Percentiles rank a stretch among this genome's conserved stretches.
Evolutionary conservation across 2,888 invertebrate species (phyloP).

Genomic region (Dynastes tityus): DNA sequence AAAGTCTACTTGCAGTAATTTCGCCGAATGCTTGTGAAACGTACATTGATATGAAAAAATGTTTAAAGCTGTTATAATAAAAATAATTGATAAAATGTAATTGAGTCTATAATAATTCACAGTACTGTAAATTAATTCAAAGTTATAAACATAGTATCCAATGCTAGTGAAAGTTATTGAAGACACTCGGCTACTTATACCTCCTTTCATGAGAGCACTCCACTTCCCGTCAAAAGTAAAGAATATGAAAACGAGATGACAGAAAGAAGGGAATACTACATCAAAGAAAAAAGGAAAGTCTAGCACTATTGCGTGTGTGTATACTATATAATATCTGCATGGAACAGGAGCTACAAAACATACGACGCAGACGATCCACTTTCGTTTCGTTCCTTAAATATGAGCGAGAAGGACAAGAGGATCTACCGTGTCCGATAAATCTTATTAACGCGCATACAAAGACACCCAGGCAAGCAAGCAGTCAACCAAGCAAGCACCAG

Average conservation of each 20-base stretch:
- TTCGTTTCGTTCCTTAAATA: background rate
- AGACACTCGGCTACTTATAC: slow-evolving; percentile 10
- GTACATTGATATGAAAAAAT: no score
- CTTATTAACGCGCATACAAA: slow-evolving; percentile 32
- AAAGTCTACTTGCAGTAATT: no score
- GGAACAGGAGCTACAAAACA: background rate
- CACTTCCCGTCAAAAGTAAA: background rate
- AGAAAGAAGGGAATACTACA: background rate
- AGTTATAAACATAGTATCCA: background rate
- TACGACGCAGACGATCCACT: slow-evolving; percentile 5
- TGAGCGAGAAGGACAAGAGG: slow-evolving; percentile 4
- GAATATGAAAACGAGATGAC: background rate
- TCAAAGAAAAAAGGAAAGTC: background rate
- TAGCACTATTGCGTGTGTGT: background rate
- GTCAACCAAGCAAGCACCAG: background rate
- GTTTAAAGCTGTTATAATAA: no score
- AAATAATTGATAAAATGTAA: no score
- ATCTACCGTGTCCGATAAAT: slow-evolving; percentile 31
- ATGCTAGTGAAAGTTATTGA: slow-evolving; percentile 16
- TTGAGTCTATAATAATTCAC: no score
- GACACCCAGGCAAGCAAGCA: background rate
- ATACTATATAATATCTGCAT: no score
- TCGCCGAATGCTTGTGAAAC: no score
- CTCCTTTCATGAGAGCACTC: background rate
- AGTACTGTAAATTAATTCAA: slow-evolving; percentile 10